phyloP scores from a whole-genome alignment of 2,797 vertebrate species.

The Rhynchonycteris naso region DNA sequence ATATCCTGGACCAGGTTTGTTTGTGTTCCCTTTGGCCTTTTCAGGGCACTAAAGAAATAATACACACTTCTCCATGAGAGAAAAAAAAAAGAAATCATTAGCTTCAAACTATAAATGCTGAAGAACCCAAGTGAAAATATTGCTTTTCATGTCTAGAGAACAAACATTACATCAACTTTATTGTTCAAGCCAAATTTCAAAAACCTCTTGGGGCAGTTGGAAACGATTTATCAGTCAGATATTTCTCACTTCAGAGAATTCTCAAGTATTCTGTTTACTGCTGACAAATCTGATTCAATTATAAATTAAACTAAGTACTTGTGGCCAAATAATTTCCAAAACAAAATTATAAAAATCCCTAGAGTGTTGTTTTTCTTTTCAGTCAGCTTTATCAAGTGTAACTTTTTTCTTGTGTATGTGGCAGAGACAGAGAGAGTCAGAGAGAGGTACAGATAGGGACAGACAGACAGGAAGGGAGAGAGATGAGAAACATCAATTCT shows the following conservation, averaged over 20 bases:
- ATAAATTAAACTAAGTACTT: background rate
- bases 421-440: too few relatives aligned
- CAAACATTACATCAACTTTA: background rate
- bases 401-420: background rate
- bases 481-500: too few relatives aligned
- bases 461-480: too few relatives aligned
- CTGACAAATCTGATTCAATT: background rate
- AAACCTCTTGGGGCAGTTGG: background rate
- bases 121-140: background rate
- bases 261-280: background rate
- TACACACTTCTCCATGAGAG: background rate
- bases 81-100: background rate
- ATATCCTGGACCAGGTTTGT: background rate
- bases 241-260: background rate
- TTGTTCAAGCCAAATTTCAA: background rate
- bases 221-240: background rate
- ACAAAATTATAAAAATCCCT: background rate
- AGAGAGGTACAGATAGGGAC: too few relatives aligned
- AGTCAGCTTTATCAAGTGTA: background rate
- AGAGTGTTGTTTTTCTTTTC: background rate
- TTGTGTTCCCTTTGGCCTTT: background rate
- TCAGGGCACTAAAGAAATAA: background rate
- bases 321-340: background rate
- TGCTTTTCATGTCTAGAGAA: background rate
- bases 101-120: background rate